Evolutionary conservation across 1,140 invertebrate species (phyloP), one percentile per base, ranked within the genome.

Genomic region (Neomicropteryx cornuta): DNA sequence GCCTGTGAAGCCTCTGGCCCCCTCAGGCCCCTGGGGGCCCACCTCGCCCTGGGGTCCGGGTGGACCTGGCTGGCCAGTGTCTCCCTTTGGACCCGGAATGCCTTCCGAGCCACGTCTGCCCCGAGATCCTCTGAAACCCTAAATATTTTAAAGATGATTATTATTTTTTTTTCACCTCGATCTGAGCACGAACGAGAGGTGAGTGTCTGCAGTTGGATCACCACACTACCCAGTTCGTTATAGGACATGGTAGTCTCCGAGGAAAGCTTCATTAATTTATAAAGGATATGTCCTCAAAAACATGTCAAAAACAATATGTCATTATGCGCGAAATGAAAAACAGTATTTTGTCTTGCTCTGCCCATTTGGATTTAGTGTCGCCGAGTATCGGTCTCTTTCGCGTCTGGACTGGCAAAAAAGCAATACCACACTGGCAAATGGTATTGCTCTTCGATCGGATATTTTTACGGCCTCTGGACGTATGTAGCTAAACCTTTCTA

Each of bases 91-190:
- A 14, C 83, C 83, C 10, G 74, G 63, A 18, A 66, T 56, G 5
- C 83, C 83, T 52, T 79, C 76, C 27, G 72, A 71, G 21, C 81
- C 81, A 49, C 79, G 56, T 39, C 79, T 63, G 6, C 81, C 81
- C 44, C 80, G 61, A 16, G 75, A 64, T 11, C 81, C 81, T 49
- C 81, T 62, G 51, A 82, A 83, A 2, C 81, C 79, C 73, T 78
- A 42, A 24, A 21, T 29, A 42, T 24, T 34, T 36, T 5, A 20
- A 16, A 13, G 14, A 27, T 6, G 5, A 18, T 41, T 30, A 36
- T 35, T 8, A 41, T 3, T 19, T n/a, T n/a, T n/a, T n/a, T n/a
- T n/a, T n/a, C n/a, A n/a, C n/a, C n/a, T n/a, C n/a, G n/a, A n/a
- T n/a, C n/a, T n/a, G n/a, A n/a, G n/a, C n/a, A n/a, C n/a, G n/a